phyloP scores from a whole-genome alignment of 2,113 vertebrate genomes.

The Labeo catla region DNA sequence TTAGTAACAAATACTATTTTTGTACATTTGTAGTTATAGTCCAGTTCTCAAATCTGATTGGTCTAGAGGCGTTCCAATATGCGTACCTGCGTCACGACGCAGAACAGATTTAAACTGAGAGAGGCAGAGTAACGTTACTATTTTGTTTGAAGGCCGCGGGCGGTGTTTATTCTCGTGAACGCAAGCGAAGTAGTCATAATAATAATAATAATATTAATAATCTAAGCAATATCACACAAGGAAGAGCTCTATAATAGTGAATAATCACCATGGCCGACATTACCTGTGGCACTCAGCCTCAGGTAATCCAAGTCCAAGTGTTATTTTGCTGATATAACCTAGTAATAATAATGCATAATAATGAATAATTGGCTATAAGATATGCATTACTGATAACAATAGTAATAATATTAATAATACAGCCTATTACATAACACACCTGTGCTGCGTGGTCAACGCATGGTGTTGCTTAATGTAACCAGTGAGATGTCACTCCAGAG shows the following conservation, averaged over 20 bases:
- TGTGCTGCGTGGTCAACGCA: neutral
- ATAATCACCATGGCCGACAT: neutral
- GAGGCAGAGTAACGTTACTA: too few relatives aligned
- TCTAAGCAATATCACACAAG: neutral
- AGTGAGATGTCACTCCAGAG: neutral
- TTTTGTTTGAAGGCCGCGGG: neutral
- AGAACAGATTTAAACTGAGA: too few relatives aligned
- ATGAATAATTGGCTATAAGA: neutral
- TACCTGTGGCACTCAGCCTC: neutral
- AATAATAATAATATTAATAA: neutral
- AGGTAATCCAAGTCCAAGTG: neutral
- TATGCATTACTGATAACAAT: neutral
- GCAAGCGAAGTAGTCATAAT: neutral
- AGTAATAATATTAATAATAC: neutral
- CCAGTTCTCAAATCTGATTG: too few relatives aligned
- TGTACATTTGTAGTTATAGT: too few relatives aligned
- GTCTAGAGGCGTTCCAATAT: neutral
- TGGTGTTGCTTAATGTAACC: neutral
- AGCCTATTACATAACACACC: neutral
- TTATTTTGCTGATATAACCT: neutral
- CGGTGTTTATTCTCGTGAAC: neutral
- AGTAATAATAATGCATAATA: neutral
- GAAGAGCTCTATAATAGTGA: neutral
- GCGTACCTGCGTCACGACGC: too few relatives aligned
- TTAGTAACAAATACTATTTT: too few relatives aligned